Evolutionary conservation across 1,140 invertebrate genomes (phyloP).

Genomic region (Microplitis mediator): DNA sequence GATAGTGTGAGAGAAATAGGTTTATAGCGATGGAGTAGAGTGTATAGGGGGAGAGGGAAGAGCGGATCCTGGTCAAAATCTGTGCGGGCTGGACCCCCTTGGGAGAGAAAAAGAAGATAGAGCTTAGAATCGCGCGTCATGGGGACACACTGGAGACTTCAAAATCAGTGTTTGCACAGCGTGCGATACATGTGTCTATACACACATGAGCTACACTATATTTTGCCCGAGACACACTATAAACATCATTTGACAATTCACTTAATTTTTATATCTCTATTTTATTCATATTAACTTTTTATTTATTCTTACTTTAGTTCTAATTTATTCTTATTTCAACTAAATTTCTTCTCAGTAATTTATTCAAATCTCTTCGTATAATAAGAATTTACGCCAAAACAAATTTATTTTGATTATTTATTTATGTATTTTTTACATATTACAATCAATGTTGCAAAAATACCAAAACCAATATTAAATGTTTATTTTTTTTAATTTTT

Average conservation of each 20-base stretch:
- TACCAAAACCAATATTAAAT: too few relatives aligned
- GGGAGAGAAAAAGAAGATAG: conserved; percentile 30
- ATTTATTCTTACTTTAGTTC: too few relatives aligned
- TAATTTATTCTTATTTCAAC: too few relatives aligned
- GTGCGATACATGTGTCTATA: conserved; percentile 59
- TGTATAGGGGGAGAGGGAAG: conserved; percentile 23
- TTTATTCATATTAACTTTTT: too few relatives aligned
- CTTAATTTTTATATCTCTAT: neutral
- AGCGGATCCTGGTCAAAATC: conserved; percentile 28
- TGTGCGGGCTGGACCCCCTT: conserved; percentile 19
- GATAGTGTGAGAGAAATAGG: neutral
- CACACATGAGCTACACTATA: conserved; percentile 18
- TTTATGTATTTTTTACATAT: too few relatives aligned
- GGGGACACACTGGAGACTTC: conserved; percentile 10
- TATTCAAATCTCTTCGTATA: too few relatives aligned
- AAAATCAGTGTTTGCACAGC: conserved; percentile 54
- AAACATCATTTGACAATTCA: conserved; percentile 6
- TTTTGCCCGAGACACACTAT: neutral
- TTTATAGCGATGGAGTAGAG: too few relatives aligned
- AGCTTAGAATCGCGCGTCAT: conserved; percentile 27
- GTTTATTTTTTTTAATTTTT: too few relatives aligned
- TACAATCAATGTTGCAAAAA: too few relatives aligned
- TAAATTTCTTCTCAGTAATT: too few relatives aligned
- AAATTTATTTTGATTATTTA: too few relatives aligned
- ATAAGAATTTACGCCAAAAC: too few relatives aligned